Evolutionary conservation across 2,113 vertebrate genomes (phyloP).

Genomic region (Dolichotis patagonum): DNA sequence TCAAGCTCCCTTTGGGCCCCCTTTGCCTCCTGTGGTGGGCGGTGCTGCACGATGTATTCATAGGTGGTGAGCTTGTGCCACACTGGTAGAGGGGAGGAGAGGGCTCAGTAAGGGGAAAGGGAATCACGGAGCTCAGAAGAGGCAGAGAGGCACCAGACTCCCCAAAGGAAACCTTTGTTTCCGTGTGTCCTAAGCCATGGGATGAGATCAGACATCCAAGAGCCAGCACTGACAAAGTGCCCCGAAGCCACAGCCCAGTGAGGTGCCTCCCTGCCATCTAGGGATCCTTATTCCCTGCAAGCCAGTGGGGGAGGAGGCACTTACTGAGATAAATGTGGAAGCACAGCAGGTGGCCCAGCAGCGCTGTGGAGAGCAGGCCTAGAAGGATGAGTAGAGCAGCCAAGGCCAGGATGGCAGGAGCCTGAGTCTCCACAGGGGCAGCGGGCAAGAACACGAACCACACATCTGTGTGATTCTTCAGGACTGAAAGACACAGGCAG

Average conservation of each 20-base stretch:
- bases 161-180: background rate
- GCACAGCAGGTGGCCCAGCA: slow-evolving; percentile 93
- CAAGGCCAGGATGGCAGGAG: slow-evolving; percentile 90
- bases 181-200: background rate
- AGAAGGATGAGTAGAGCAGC: slow-evolving; percentile 92
- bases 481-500: slow-evolving; percentile 82
- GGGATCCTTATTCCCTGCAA: background rate
- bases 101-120: slow-evolving; percentile 62
- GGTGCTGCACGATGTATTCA: slow-evolving; percentile 96
- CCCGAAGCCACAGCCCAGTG: background rate
- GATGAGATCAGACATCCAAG: slow-evolving; percentile 20
- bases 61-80: slow-evolving; percentile 97
- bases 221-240: background rate
- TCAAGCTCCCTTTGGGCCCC: slow-evolving; percentile 84
- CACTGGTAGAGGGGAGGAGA: slow-evolving; percentile 86
- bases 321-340: slow-evolving; percentile 98
- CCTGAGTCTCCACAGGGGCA: slow-evolving; percentile 89
- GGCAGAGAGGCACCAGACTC: background rate
- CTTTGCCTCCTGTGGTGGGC: slow-evolving; percentile 90
- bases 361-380: slow-evolving; percentile 89
- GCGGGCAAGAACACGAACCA: slow-evolving; percentile 96
- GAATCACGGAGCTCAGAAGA: background rate
- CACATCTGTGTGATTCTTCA: slow-evolving; percentile 90
- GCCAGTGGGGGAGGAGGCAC: slow-evolving; percentile 66
- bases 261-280: background rate